phyloP scores from a whole-genome alignment of 2,888 invertebrate genomes.

The Acanthopleura granulata region DNA sequence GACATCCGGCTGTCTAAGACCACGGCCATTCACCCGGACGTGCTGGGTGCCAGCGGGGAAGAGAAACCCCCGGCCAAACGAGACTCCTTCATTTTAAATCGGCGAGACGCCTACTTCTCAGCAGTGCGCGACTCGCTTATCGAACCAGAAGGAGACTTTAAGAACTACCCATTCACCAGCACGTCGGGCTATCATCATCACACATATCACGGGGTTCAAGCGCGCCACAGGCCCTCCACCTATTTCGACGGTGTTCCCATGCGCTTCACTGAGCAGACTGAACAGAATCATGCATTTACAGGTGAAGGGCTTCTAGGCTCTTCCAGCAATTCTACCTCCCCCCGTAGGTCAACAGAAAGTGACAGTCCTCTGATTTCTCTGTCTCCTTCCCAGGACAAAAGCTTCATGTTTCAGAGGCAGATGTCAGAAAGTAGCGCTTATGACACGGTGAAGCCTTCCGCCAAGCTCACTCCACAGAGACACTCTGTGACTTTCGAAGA shows the following conservation, averaged over 20 bases:
- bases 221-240: slow-evolving; percentile 71
- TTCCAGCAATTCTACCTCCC: slow-evolving; percentile 33
- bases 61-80: slow-evolving; percentile 38
- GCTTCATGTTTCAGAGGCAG: slow-evolving; percentile 50
- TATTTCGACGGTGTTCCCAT: slow-evolving; percentile 60
- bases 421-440: slow-evolving; percentile 62
- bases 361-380: slow-evolving; percentile 30
- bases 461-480: slow-evolving; percentile 47
- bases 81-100: slow-evolving; percentile 57
- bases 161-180: slow-evolving; percentile 47
- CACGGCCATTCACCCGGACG: slow-evolving; percentile 57
- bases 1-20: slow-evolving; percentile 88
- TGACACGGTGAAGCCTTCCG: slow-evolving; percentile 50
- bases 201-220: slow-evolving; percentile 88
- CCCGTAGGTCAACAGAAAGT: slow-evolving; percentile 23
- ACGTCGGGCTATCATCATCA: slow-evolving; percentile 76
- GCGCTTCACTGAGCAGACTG: slow-evolving; percentile 46
- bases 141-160: slow-evolving; percentile 56
- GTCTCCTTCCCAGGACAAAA: slow-evolving; percentile 30
- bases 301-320: background rate
- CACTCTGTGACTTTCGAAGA: slow-evolving; percentile 68
- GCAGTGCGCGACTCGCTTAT: slow-evolving; percentile 66
- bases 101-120: slow-evolving; percentile 65
- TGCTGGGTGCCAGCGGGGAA: slow-evolving; percentile 42
- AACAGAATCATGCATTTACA: background rate